phyloP scores from a whole-genome alignment of 2,888 invertebrate genomes.

The Dilophus febrilis region DNA sequence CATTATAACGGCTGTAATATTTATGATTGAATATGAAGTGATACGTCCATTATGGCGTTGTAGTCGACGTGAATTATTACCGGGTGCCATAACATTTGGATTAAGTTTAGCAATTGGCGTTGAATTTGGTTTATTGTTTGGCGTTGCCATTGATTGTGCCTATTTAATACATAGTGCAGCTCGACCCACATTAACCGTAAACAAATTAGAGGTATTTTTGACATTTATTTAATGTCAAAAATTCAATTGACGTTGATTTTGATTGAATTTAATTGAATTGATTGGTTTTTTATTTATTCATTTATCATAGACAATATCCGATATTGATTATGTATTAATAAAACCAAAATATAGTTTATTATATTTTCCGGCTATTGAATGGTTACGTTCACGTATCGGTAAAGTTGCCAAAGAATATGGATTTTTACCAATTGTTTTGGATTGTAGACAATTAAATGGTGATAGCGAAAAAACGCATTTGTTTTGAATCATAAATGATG shows the following conservation, averaged over 20 bases:
- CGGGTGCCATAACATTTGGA: conserved; percentile 72
- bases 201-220: conserved; percentile 53
- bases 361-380: conserved; percentile 72
- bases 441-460: conserved; percentile 63
- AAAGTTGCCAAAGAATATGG: conserved; percentile 54
- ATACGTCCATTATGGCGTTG: conserved; percentile 75
- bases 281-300: no score
- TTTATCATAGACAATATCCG: conserved; percentile 41
- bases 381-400: conserved; percentile 61
- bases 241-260: no score
- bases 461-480: no score
- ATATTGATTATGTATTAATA: conserved; percentile 54
- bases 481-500: neutral
- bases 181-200: conserved; percentile 55
- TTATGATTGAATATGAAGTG: conserved; percentile 85
- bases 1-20: conserved; percentile 86
- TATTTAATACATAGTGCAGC: conserved; percentile 68
- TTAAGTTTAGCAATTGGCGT: conserved; percentile 67
- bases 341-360: conserved; percentile 60
- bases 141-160: conserved; percentile 61
- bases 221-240: no score
- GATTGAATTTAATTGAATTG: no score
- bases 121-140: conserved; percentile 70
- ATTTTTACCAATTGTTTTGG: conserved; percentile 58
- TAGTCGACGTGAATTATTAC: conserved; percentile 56